A percentile compares a stretch with the other conserved stretches of the same genome.
Conservation (phyloP, 2,797 vertebrate genomes). For the Pangasius mekongensis region DNA sequence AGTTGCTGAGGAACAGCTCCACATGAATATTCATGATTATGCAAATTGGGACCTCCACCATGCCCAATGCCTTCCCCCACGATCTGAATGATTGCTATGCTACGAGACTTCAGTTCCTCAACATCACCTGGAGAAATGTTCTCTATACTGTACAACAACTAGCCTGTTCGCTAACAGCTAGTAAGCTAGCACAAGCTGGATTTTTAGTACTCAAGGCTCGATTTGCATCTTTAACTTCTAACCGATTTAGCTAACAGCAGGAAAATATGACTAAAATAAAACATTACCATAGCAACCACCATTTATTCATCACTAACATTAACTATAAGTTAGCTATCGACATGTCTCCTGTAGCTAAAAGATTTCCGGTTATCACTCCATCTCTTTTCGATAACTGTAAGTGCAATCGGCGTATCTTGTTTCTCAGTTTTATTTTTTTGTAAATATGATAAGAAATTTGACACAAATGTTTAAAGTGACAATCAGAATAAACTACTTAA, state of each 20-base stretch:
- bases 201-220: background rate
- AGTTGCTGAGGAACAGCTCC: background rate
- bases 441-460: background rate
- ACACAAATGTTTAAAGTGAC: background rate
- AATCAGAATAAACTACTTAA: background rate
- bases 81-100: background rate
- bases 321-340: background rate
- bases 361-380: no score
- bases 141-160: background rate
- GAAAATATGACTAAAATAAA: background rate
- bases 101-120: background rate
- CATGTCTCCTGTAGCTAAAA: background rate
- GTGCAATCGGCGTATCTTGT: no score
- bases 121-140: background rate
- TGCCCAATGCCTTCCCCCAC: background rate
- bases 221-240: background rate
- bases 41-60: background rate
- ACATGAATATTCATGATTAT: background rate
- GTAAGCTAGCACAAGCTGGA: background rate
- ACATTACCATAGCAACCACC: background rate
- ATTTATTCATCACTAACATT: background rate
- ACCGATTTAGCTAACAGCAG: background rate
- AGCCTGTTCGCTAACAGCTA: background rate
- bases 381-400: no score
- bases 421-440: no score